Percentiles rank a stretch among this genome's conserved stretches.
Evolutionary conservation across 2,797 vertebrate species (phyloP).

Genomic region (Huso huso): DNA sequence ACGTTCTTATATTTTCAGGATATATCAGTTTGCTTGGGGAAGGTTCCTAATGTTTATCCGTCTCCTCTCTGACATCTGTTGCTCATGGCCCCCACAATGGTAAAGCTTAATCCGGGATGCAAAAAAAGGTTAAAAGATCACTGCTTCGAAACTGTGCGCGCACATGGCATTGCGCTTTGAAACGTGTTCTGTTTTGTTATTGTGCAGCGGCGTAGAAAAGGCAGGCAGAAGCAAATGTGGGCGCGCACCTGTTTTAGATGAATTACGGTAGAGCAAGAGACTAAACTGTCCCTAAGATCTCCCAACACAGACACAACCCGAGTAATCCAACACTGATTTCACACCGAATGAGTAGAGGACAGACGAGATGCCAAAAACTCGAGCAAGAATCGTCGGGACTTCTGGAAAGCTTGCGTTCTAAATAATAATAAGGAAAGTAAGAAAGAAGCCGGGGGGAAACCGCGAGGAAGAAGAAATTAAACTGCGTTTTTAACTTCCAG

Average conservation of each 20-base stretch:
- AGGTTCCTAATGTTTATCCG: conserved; percentile 37
- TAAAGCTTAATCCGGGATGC: conserved; percentile 52
- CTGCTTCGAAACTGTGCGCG: conserved; percentile 39
- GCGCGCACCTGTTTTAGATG: conserved; percentile 66
- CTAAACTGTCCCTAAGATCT: conserved; percentile 54
- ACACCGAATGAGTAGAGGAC: conserved; percentile 49
- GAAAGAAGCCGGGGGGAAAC: conserved; percentile 29
- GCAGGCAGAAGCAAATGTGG: conserved; percentile 43
- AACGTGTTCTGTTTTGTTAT: conserved; percentile 44
- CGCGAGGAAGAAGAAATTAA: conserved; percentile 39
- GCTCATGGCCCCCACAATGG: conserved; percentile 53
- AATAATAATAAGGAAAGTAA: conserved; percentile 25
- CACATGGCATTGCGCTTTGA: conserved; percentile 20
- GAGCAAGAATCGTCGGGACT: conserved; percentile 38
- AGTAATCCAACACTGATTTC: conserved; percentile 67
- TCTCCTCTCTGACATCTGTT: conserved; percentile 56
- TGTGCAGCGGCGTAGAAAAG: conserved; percentile 39
- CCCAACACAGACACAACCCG: conserved; percentile 46
- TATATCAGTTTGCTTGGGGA: conserved; percentile 18
- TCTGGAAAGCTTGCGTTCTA: conserved; percentile 45
- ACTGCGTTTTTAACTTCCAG: conserved; percentile 57
- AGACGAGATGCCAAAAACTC: conserved; percentile 65
- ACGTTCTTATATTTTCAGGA: no score
- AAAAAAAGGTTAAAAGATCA: conserved; percentile 64
- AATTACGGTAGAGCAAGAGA: conserved; percentile 60